phyloP scores from a whole-genome alignment of 2,113 vertebrate species.

The Chlamydotis undulata region DNA sequence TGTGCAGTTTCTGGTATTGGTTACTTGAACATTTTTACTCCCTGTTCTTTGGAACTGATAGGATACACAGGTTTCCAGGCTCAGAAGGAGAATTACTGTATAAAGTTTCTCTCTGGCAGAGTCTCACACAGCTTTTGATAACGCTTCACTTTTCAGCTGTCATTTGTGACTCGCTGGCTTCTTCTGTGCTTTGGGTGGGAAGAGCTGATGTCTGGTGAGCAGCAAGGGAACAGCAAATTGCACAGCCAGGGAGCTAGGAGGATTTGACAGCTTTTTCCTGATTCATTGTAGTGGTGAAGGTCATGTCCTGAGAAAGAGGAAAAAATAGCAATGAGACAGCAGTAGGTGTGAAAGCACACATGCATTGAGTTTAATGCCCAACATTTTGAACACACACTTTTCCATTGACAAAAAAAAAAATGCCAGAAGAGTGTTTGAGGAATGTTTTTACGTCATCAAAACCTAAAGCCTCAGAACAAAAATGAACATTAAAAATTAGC shows the following conservation, averaged over 20 bases:
- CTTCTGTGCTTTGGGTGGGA: conserved; percentile 11
- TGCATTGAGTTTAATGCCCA: neutral
- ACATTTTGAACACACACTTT: neutral
- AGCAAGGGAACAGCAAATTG: conserved; percentile 9
- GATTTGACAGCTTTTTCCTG: conserved; percentile 20
- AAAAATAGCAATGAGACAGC: conserved; percentile 30
- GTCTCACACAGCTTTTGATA: conserved; percentile 31
- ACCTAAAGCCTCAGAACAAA: neutral
- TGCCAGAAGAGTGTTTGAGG: neutral
- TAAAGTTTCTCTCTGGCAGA: neutral
- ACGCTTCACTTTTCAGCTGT: conserved; percentile 24
- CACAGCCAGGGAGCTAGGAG: conserved; percentile 16
- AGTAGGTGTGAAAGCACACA: neutral
- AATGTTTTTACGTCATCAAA: neutral
- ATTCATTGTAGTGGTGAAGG: conserved; percentile 53
- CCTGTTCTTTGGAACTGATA: neutral
- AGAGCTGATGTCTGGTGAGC: conserved; percentile 9
- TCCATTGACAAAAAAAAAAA: neutral
- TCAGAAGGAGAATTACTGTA: neutral
- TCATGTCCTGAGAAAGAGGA: conserved; percentile 55
- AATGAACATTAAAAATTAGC: neutral
- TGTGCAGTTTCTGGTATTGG: neutral
- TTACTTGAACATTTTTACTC: conserved; percentile 15
- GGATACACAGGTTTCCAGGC: neutral
- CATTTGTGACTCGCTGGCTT: conserved; percentile 37